Percentiles rank a stretch among this genome's conserved stretches.
phyloP scores from a whole-genome alignment of 2,888 invertebrate species.

The Ophion obscuratus region DNA sequence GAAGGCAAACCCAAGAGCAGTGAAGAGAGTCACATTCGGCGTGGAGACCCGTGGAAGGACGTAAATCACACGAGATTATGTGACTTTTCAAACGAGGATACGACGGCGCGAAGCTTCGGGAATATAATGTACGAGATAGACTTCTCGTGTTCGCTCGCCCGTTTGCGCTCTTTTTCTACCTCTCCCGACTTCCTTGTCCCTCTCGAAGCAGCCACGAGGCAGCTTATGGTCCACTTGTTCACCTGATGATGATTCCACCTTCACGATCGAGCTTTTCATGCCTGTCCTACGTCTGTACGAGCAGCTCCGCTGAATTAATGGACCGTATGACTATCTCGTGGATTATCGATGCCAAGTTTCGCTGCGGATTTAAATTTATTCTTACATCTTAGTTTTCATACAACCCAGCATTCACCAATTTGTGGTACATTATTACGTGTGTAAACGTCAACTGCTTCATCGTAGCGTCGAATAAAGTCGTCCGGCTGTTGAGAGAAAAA shows the following conservation, averaged over 20 bases:
- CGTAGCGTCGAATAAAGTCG: neutral
- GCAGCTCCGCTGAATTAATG: constrained; percentile 39
- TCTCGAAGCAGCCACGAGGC: constrained; percentile 34
- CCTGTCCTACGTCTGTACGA: neutral
- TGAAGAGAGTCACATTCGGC: constrained; percentile 41
- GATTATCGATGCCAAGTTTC: constrained; percentile 59
- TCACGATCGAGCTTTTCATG: constrained; percentile 36
- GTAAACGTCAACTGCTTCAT: neutral
- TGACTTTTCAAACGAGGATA: constrained; percentile 80
- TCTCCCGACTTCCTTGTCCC: constrained; percentile 22
- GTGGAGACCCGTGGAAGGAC: constrained; percentile 47
- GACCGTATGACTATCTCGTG: constrained; percentile 31
- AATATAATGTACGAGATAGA: constrained; percentile 74
- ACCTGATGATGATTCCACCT: constrained; percentile 52
- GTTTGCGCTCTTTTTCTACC: constrained; percentile 44
- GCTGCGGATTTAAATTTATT: constrained; percentile 46
- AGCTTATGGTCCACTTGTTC: constrained; percentile 52
- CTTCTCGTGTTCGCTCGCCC: constrained; percentile 67
- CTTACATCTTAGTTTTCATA: constrained; percentile 39
- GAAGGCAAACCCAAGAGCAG: constrained; percentile 8
- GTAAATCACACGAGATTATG: constrained; percentile 80
- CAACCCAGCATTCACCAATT: constrained; percentile 8
- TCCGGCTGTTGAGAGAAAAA: neutral
- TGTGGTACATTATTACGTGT: constrained; percentile 9
- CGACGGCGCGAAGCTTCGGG: constrained; percentile 71